A percentile compares a stretch with the other conserved stretches of the same genome.
These are phyloP conservation scores for Sarcophaga peregrina DNA, from an alignment of 1,140 invertebrate genomes.

Conservation along the genomic window DNA sequence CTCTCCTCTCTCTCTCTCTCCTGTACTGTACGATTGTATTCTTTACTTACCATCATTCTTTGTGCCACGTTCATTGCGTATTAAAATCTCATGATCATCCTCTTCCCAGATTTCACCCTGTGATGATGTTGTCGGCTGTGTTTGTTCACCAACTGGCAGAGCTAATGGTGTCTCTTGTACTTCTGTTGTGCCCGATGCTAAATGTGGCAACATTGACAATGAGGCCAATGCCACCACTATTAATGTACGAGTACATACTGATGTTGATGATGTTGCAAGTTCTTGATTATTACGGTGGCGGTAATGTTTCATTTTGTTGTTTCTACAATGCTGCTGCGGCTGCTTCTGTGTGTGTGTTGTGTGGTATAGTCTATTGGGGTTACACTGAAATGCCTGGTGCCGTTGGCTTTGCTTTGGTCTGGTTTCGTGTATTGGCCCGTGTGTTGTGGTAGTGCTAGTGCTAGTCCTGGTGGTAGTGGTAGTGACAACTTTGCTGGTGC, in stretches of 20 bases:
- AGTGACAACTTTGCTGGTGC: too few species aligned
- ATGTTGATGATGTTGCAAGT: constrained; percentile 25
- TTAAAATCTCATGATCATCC: constrained; percentile 79
- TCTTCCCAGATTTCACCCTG: constrained; percentile 75
- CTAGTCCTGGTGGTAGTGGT: too few species aligned
- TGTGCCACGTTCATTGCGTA: constrained; percentile 79
- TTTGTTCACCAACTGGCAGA: constrained; percentile 61
- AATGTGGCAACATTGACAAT: constrained; percentile 52
- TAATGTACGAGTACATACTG: constrained; percentile 38
- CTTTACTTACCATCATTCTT: constrained; percentile 68
- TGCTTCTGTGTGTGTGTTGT: neutral
- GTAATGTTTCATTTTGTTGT: constrained; percentile 33
- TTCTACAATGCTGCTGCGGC: neutral
- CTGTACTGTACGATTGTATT: neutral
- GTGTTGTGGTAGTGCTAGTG: too few species aligned
- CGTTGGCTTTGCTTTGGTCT: too few species aligned
- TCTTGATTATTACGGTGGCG: constrained; percentile 23
- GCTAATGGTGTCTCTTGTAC: constrained; percentile 63
- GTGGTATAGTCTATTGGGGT: too few species aligned
- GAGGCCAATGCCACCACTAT: constrained; percentile 43
- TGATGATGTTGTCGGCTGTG: constrained; percentile 59
- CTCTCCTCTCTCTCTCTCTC: neutral
- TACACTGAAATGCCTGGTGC: neutral
- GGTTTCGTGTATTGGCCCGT: too few species aligned
- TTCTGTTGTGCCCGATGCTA: constrained; percentile 60